These are phyloP conservation scores for Notechis scutatus DNA, from an alignment of 2,113 vertebrate species.

Conservation along the genomic window DNA sequence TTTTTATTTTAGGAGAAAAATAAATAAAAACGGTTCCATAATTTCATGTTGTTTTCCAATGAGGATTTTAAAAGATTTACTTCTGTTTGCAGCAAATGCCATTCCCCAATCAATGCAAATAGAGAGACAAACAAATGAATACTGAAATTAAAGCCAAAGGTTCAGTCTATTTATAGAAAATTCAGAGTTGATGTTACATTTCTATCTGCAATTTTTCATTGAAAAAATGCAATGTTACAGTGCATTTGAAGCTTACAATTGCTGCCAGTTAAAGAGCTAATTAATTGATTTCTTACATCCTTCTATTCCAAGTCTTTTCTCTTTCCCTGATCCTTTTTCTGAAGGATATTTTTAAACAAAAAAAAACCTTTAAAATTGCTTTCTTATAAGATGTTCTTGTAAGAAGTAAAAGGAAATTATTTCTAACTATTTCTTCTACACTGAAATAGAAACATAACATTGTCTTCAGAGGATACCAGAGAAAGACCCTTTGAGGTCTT, in stretches of 20 bases:
- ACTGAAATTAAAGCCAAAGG: constrained; percentile 37
- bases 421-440: neutral
- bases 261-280: neutral
- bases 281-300: neutral
- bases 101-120: constrained; percentile 35
- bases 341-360: neutral
- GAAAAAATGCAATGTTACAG: neutral
- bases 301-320: neutral
- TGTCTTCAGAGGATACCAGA: neutral
- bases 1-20: constrained; percentile 28
- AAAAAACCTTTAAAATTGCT: neutral
- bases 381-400: neutral
- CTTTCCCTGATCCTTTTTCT: neutral
- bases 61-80: neutral
- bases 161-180: neutral
- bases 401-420: neutral
- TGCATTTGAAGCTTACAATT: neutral
- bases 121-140: constrained; percentile 17
- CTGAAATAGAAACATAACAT: neutral
- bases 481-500: neutral
- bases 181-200: constrained; percentile 12
- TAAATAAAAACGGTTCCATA: neutral
- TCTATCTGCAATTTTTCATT: neutral
- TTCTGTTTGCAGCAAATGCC: constrained; percentile 25
- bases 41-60: constrained; percentile 21